Evolutionary conservation across 1,140 invertebrate species (phyloP), one percentile per base, ranked within the genome.

Genomic region (Drosophila bocqueti): DNA sequence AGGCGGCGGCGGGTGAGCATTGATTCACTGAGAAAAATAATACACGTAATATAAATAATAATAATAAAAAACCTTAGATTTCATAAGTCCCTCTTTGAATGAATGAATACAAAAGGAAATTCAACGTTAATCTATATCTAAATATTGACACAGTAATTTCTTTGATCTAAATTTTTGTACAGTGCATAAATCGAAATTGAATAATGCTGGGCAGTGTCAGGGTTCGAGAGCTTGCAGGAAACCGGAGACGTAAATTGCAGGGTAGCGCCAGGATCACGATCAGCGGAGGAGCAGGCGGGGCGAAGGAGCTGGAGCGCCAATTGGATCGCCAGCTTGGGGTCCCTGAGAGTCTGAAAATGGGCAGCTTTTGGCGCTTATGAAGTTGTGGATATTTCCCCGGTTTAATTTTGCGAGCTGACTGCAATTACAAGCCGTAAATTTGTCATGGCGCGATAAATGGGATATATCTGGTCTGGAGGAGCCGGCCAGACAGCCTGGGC

Each of bases 361-460:
- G 81, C 58, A 63, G 64, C 18, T 54, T 83, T 74, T 67, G 78
- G 65, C 79, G 72, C 73, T 87, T 87, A 87, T 87, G 81, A 89
- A 89, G 85, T 90, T 90, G 85, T 90, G 85, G 74, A 90, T 79
- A 85, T 90, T 89, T 75, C 74, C 78, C 55, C 52, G 67, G 58
- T 85, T 81, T 89, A 77, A 89, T 84, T 90, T 89, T 52, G 79
- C 81, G 71, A 63, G 60, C 81, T 79, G 85, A 79, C 85, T 90
- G 86, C 85, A 90, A 90, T 90, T 90, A 90, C 85, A 90, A 85
- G 85, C 85, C 85, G 85, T 90, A 90, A 90, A 90, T 90, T 90
- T 90, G 85, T 90, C 85, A 90, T 90, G 85, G 85, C 79, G 82
- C 85, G 81, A 90, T 90, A 90, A 90, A 90, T 89, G 82, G 87